Conservation (phyloP, 1,140 invertebrate species). For the Neoseiulus cucumeris region DNA sequence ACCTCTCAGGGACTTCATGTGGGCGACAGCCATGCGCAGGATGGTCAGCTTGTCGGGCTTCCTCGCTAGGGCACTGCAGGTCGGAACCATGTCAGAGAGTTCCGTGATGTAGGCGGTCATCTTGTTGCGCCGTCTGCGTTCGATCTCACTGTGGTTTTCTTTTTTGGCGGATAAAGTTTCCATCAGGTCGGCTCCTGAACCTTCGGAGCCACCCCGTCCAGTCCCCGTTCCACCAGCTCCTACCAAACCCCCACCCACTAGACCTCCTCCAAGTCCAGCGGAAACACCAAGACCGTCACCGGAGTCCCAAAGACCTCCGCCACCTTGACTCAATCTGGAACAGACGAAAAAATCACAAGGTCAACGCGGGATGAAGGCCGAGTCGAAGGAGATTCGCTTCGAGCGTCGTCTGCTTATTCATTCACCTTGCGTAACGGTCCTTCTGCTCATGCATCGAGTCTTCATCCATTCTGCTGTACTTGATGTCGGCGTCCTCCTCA, state of each 20-base stretch:
- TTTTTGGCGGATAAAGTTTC: constrained; percentile 28
- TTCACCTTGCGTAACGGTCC: constrained; percentile 7
- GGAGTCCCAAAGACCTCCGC: background rate
- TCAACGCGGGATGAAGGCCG: too few relatives aligned
- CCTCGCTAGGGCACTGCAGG: constrained; percentile 81
- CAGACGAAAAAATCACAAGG: too few relatives aligned
- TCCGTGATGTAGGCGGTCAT: constrained; percentile 99
- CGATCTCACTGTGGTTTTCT: constrained; percentile 99
- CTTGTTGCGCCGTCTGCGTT: constrained; percentile 89
- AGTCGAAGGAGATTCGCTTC: too few relatives aligned
- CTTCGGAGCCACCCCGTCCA: background rate
- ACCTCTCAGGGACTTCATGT: constrained; percentile 90
- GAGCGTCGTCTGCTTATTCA: background rate
- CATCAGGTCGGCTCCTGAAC: background rate
- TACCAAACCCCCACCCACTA: background rate
- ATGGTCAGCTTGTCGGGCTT: constrained; percentile 99
- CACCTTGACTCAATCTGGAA: constrained; percentile 10
- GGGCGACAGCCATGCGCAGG: constrained; percentile 93
- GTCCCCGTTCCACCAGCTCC: background rate
- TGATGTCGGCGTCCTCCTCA: too few relatives aligned
- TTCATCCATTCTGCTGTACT: background rate
- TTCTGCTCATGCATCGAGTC: constrained; percentile 8
- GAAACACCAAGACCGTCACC: constrained; percentile 1
- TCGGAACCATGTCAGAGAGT: constrained; percentile 98
- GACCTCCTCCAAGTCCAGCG: background rate